These are phyloP conservation scores for Lithobates sylvaticus DNA, from an alignment of 2,797 vertebrate genomes.

Conservation along the genomic window DNA sequence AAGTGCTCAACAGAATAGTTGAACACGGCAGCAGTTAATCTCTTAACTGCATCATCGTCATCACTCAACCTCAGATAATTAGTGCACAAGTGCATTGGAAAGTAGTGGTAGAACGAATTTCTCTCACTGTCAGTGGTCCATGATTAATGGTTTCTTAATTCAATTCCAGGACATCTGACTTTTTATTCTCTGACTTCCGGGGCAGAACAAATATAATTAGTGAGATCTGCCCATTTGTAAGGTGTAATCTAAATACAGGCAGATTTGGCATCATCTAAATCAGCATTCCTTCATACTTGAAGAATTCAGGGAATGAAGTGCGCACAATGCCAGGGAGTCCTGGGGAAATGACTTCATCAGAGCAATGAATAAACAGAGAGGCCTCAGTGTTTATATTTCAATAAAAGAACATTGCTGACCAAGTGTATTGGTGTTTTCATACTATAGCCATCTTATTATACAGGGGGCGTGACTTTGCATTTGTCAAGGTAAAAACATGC, in stretches of 20 bases:
- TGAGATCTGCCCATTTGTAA: slow-evolving; percentile 86
- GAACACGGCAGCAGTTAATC: background rate
- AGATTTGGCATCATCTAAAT: slow-evolving; percentile 78
- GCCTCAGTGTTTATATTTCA: slow-evolving; percentile 82
- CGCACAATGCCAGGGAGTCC: slow-evolving; percentile 77
- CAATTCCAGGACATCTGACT: slow-evolving; percentile 78
- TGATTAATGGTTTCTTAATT: slow-evolving; percentile 82
- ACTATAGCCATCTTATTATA: slow-evolving; percentile 86
- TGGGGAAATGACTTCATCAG: slow-evolving; percentile 81
- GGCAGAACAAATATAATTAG: slow-evolving; percentile 91
- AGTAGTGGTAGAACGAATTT: slow-evolving; percentile 14
- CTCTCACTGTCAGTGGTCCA: slow-evolving; percentile 64
- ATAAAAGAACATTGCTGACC: slow-evolving; percentile 83
- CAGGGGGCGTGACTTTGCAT: slow-evolving; percentile 82
- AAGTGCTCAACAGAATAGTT: background rate
- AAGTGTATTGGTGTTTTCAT: slow-evolving; percentile 83
- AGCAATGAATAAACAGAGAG: slow-evolving; percentile 80
- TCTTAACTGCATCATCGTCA: slow-evolving; percentile 43
- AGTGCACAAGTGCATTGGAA: slow-evolving; percentile 23
- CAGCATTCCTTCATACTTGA: slow-evolving; percentile 65
- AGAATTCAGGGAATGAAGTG: slow-evolving; percentile 78
- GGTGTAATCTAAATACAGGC: slow-evolving; percentile 77
- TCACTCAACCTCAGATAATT: slow-evolving; percentile 40
- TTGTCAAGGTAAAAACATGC: slow-evolving; percentile 91
- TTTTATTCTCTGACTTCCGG: slow-evolving; percentile 69